These are phyloP conservation scores for Aphelinus atriplicis DNA, from an alignment of 1,140 invertebrate genomes.

Conservation along the genomic window DNA sequence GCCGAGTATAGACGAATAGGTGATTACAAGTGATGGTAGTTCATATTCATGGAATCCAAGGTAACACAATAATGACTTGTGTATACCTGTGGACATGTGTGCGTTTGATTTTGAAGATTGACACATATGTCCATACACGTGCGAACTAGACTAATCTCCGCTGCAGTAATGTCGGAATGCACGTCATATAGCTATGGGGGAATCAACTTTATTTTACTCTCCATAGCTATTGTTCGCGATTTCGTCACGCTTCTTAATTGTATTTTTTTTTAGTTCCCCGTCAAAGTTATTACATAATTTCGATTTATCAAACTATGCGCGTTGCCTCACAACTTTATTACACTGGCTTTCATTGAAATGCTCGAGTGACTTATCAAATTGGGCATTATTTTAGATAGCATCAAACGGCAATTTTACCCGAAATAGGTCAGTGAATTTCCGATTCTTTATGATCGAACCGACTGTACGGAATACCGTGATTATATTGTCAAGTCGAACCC, in stretches of 20 bases:
- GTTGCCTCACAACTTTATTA: not conserved
- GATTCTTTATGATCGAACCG: constrained; percentile 3
- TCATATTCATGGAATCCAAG: constrained; percentile 55
- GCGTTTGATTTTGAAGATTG: constrained; percentile 15
- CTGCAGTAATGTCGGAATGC: no score
- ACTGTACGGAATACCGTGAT: not conserved
- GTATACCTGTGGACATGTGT: not conserved
- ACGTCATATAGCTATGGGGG: no score
- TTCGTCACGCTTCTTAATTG: no score
- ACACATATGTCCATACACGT: not conserved
- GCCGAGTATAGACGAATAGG: constrained; percentile 55
- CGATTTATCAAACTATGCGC: not conserved
- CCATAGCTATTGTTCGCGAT: no score
- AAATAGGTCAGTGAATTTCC: constrained; percentile 22
- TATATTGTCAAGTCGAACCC: constrained; percentile 8
- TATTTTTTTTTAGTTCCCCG: no score
- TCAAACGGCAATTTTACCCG: constrained; percentile 4
- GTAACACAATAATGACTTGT: constrained; percentile 24
- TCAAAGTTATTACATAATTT: no score
- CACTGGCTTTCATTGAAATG: not conserved
- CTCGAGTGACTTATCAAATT: not conserved
- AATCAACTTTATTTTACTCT: no score
- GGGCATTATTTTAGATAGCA: constrained; percentile 18
- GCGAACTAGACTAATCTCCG: no score
- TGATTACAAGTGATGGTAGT: constrained; percentile 61